Evolutionary conservation across 2,888 invertebrate genomes (phyloP), one percentile per base, ranked within the genome.

Genomic region (Theretra japonica): DNA sequence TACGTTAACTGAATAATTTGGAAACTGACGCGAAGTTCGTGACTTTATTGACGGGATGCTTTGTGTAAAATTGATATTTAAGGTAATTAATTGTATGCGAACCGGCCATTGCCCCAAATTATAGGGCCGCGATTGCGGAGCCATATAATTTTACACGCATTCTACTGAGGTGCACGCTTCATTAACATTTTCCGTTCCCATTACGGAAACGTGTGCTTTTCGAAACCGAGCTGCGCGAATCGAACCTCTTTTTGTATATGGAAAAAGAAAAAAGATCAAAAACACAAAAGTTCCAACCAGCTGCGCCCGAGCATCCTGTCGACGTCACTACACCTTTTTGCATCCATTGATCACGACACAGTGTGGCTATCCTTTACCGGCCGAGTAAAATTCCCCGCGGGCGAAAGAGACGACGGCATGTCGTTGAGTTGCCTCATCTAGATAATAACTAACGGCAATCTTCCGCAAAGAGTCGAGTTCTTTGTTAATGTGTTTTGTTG

Each of bases 271-370:
- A 85, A 82, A 85, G 83, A 86, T 87, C 80, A 87, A 90, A 88
- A 89, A 90, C 80, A 88, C 86, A 87, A 92, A 90, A 87, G 90
- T 91, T 89, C 90, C 91, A 92, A 86, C 92, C 94, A 94, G 93
- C 93, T 94, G 94, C 94, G 92, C 89, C 82, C 83, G 91, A 83
- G 93, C 93, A 93, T 94, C 93, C 94, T 93, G 93, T 91, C 90
- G 85, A 89, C 90, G 89, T 91, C 89, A 91, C 88, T 85, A 86
- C 87, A 90, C 88, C 86, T 92, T 90, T 89, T 88, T 88, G 84
- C 88, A 84, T 86, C 87, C 88, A 91, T 90, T 90, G 88, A 91
- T 89, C 88, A 88, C 82, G 77, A 79, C 80, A 80, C 82, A 79
- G 78, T 89, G 83, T 74, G 71, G 77, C 85, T 82, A 81, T 93